A percentile compares a stretch with the other conserved stretches of the same genome.
Conservation (phyloP, 2,113 vertebrate genomes). For the Nicator chloris region DNA sequence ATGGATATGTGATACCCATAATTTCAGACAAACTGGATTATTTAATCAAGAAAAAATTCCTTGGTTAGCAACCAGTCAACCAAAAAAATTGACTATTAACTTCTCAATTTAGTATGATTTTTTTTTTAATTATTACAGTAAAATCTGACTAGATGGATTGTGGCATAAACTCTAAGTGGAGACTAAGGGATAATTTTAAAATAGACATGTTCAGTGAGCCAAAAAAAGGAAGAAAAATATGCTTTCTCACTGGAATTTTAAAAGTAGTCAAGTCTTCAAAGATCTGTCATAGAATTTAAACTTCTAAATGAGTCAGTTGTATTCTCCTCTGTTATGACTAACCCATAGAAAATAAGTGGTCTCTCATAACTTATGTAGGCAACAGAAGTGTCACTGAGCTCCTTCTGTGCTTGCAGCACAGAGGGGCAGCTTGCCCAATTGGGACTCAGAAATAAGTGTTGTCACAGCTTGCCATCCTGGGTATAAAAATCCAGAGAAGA, state of each 20-base stretch:
- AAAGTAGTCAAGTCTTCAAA: not conserved
- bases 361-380: not conserved
- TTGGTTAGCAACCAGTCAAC: not conserved
- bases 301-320: not conserved
- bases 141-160: not conserved
- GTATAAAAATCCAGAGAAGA: not conserved
- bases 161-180: not conserved
- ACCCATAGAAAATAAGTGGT: not conserved
- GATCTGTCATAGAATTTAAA: not conserved
- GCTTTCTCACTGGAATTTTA: not conserved
- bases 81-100: not conserved
- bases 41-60: not conserved
- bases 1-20: not conserved
- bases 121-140: not conserved
- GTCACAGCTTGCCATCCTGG: not conserved
- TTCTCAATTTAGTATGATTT: not conserved
- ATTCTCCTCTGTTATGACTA: not conserved
- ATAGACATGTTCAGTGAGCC: not conserved
- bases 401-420: not conserved
- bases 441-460: not conserved
- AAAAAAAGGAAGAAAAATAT: not conserved
- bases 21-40: not conserved
- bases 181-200: not conserved
- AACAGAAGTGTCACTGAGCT: not conserved
- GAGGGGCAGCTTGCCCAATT: not conserved